Base-by-base conservation (phyloP, 2,797 vertebrate genomes). In the Podargus strigoides region DNA sequence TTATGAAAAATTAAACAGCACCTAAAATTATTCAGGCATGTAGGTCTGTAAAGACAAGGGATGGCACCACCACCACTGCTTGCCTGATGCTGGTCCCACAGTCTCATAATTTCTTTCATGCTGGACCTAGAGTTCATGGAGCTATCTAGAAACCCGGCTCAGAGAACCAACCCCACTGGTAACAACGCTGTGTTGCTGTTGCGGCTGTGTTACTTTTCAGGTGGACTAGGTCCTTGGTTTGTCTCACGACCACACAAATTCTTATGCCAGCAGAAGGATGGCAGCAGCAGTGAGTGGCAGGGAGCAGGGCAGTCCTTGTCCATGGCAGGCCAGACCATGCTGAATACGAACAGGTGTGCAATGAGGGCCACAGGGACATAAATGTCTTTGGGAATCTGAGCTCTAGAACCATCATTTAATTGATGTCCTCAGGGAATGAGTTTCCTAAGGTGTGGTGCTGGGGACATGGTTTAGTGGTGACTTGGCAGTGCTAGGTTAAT, bases 321-420 rank as follows among this genome's bases (percentile, higher is more conserved):
- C 1, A 1, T 1, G 3, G 53, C 21, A 36, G 19, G 37, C 22
- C 22, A 52, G 19, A 22, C n/a, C 28, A 4, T 4, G 28, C 26
- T 30, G n/a, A 52, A 46, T 23, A 34, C 2, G 1, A 84, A 41
- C 0, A 0, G 21, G 30, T 3, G 0, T 1, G 7, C 17, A 42
- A 8, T 34, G 15, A 30, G 23, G 21, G 24, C 4, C 1, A 9
- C 15, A 17, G 46, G 44, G 36, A 42, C 32, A 13, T 23, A 19
- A 32, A 47, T 6, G 9, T 17, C 32, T 36, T 42, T 7, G n/a
- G 28, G 17, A 7, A 42, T 44, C 58, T 49, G 19, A 70, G 44
- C 46, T 27, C 39, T 8, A n/a, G 58, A 70, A 59, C 50, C 23
- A 36, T n/a, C 17, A 12, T 27, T 26, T 77, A 42, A n/a, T 1